Percentiles rank a stretch among this genome's conserved stretches.
Conservation (phyloP, 1,140 invertebrate genomes). For the Bombus pascuorum region DNA sequence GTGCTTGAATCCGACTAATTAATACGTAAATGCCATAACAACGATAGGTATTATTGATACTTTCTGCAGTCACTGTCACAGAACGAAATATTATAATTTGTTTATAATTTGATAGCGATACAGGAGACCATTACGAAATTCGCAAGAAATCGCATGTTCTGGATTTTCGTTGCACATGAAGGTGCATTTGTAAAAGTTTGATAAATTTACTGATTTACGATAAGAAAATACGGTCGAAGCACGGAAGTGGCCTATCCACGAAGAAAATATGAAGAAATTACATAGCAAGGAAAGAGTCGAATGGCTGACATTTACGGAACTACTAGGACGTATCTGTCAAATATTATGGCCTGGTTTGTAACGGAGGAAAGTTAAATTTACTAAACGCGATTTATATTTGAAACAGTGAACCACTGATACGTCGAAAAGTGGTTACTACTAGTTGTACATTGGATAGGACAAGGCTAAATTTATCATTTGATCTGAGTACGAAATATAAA, state of each 20-base stretch:
- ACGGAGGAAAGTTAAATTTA: not conserved
- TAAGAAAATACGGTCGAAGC: not conserved
- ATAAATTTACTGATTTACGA: not conserved
- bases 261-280: slow-evolving; percentile 2
- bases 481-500: not conserved
- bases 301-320: not conserved
- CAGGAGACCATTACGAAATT: no score
- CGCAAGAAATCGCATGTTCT: not conserved
- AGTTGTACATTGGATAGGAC: not conserved
- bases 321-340: not conserved
- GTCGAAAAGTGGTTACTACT: no score
- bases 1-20: no score
- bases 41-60: no score
- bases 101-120: no score
- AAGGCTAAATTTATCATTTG: not conserved
- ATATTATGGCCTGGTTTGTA: not conserved
- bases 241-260: not conserved
- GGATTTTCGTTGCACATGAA: not conserved
- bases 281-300: not conserved
- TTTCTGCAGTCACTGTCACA: no score
- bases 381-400: not conserved
- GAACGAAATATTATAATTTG: no score
- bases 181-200: not conserved
- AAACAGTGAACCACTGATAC: not conserved
- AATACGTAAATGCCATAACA: no score